Conservation (phyloP, 2,113 vertebrate species). For the Sorex fumeus region DNA sequence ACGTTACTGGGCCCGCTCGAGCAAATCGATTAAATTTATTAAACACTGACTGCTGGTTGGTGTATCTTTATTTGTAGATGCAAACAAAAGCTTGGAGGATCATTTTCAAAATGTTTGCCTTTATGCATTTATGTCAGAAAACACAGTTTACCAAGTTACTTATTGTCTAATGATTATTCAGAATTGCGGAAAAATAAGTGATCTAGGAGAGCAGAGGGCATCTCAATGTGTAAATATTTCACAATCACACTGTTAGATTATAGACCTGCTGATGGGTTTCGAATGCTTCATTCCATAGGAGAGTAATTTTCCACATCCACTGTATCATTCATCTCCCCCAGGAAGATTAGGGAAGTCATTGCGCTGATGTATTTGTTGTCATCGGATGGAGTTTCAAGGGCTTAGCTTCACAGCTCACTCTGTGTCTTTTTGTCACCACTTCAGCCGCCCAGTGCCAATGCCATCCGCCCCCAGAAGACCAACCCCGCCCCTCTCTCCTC, state of each 20-base stretch:
- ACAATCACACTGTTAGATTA: not conserved
- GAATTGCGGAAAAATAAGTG: constrained; percentile 16
- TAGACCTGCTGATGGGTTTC: constrained; percentile 38
- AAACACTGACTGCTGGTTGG: not conserved
- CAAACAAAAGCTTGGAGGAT: not conserved
- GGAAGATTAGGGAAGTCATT: constrained; percentile 30
- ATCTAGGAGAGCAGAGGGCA: not conserved
- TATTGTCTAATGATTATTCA: constrained; percentile 44
- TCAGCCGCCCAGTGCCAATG: too few relatives aligned
- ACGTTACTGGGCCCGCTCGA: too few relatives aligned
- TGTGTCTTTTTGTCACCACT: too few relatives aligned
- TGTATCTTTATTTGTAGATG: constrained; percentile 22
- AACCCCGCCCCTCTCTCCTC: too few relatives aligned
- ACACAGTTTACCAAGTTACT: constrained; percentile 25
- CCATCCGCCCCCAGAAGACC: too few relatives aligned
- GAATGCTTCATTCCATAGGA: constrained; percentile 47
- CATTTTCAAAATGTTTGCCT: not conserved
- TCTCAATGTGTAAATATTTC: not conserved
- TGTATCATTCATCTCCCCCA: not conserved
- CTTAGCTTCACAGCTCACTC: too few relatives aligned
- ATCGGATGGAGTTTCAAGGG: too few relatives aligned
- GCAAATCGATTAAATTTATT: constrained; percentile 37
- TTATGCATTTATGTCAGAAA: constrained; percentile 9
- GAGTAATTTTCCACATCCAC: constrained; percentile 7
- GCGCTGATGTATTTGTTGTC: not conserved